phyloP scores from a whole-genome alignment of 1,140 invertebrate species.

The Saccostrea glomerata region DNA sequence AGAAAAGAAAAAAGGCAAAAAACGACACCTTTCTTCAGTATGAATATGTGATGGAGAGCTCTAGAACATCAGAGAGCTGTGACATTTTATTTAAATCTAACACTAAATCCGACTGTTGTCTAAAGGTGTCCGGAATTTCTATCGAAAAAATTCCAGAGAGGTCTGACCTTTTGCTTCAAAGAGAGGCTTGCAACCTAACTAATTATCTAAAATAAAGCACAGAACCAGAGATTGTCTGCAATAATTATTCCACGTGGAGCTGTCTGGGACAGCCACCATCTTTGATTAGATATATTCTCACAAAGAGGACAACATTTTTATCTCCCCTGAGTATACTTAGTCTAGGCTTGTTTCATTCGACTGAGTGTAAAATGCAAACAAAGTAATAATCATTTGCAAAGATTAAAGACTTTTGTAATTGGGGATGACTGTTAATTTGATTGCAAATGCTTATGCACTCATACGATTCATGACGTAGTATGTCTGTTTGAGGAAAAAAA shows the following conservation, averaged over 20 bases:
- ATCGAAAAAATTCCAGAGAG: neutral
- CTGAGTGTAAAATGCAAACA: conserved; percentile 10
- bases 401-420: conserved; percentile 35
- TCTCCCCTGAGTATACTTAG: neutral
- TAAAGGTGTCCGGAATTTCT: neutral
- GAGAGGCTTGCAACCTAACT: neutral
- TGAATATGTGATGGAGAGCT: no score
- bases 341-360: neutral
- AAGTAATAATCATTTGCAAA: conserved; percentile 18
- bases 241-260: neutral
- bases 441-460: neutral
- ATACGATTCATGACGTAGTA: neutral
- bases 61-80: neutral
- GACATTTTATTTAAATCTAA: conserved; percentile 12
- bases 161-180: neutral
- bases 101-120: neutral
- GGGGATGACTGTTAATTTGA: conserved; percentile 12
- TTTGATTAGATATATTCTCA: conserved; percentile 11
- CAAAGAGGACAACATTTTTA: neutral
- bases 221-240: neutral
- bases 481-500: no score
- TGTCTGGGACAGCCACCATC: conserved; percentile 2
- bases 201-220: conserved; percentile 16
- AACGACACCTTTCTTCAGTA: no score
- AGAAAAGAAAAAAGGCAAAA: no score